Percentiles rank a stretch among this genome's conserved stretches.
Evolutionary conservation across 2,113 vertebrate genomes (phyloP).

Genomic region (Leuciscus idus): DNA sequence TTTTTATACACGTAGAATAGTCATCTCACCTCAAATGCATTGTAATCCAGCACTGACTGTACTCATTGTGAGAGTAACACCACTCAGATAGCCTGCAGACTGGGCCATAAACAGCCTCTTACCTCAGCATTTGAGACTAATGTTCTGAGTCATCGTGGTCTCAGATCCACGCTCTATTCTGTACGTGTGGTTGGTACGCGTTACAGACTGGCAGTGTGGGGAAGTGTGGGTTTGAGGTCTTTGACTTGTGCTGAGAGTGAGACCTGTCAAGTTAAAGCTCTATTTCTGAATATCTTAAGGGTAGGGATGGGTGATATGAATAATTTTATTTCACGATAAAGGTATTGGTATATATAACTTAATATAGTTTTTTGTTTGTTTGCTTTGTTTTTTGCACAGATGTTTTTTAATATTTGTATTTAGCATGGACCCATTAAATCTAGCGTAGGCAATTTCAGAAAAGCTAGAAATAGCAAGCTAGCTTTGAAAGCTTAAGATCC

Average conservation of each 20-base stretch:
- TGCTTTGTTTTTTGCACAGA: too few relatives aligned
- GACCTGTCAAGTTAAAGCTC: conserved; percentile 43
- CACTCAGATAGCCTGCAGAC: conserved; percentile 1
- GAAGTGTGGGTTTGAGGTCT: conserved; percentile 20
- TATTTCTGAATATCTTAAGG: conserved; percentile 21
- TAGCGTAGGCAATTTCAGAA: too few relatives aligned
- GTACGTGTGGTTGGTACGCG: background rate
- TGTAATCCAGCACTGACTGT: background rate
- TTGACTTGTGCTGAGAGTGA: conserved; percentile 35
- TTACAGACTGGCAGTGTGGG: conserved; percentile 32
- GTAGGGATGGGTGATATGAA: background rate
- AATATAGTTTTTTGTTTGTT: too few relatives aligned
- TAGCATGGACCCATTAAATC: too few relatives aligned
- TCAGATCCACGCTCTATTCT: conserved; percentile 9
- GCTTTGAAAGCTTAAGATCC: too few relatives aligned
- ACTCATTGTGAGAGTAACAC: conserved; percentile 41
- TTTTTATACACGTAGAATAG: background rate
- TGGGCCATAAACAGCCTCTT: conserved; percentile 23
- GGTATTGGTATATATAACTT: too few relatives aligned
- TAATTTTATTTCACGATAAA: background rate
- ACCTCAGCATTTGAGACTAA: conserved; percentile 27
- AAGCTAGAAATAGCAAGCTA: too few relatives aligned
- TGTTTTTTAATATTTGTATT: too few relatives aligned
- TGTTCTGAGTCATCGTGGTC: conserved; percentile 44
- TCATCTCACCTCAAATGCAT: background rate